Conservation (phyloP, 2,113 vertebrate species). For the Antigone vipio region DNA sequence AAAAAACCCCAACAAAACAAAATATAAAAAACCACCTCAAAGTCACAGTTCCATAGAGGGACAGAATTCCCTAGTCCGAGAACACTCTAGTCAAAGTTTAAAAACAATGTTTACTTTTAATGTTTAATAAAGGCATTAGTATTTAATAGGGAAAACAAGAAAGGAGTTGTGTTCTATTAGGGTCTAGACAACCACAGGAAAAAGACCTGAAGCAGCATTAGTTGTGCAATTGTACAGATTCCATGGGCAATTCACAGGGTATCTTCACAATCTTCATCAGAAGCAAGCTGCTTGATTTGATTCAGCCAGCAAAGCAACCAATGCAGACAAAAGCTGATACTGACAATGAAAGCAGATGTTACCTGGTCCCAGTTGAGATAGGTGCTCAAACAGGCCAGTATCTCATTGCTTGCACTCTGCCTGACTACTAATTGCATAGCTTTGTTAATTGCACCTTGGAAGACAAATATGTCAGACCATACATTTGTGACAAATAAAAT, state of each 20-base stretch:
- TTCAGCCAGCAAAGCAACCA: not conserved
- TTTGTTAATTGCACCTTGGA: slow-evolving; percentile 77
- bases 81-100: not conserved
- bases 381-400: slow-evolving; percentile 75
- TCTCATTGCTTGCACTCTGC: slow-evolving; percentile 75
- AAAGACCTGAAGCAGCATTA: not conserved
- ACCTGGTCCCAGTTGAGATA: slow-evolving; percentile 93
- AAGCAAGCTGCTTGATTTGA: not conserved
- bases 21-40: not conserved
- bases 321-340: not conserved
- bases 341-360: not conserved
- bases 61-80: not conserved
- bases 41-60: not conserved
- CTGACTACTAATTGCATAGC: slow-evolving; percentile 85
- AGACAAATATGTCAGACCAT: slow-evolving; percentile 84
- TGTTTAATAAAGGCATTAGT: not conserved
- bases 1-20: not conserved
- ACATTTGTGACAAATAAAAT: slow-evolving; percentile 87
- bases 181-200: not conserved
- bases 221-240: not conserved
- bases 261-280: not conserved
- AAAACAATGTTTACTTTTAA: not conserved
- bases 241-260: not conserved
- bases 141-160: not conserved
- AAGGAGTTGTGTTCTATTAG: not conserved